phyloP scores from a whole-genome alignment of 2,797 vertebrate species.

The Heliangelus exortis region DNA sequence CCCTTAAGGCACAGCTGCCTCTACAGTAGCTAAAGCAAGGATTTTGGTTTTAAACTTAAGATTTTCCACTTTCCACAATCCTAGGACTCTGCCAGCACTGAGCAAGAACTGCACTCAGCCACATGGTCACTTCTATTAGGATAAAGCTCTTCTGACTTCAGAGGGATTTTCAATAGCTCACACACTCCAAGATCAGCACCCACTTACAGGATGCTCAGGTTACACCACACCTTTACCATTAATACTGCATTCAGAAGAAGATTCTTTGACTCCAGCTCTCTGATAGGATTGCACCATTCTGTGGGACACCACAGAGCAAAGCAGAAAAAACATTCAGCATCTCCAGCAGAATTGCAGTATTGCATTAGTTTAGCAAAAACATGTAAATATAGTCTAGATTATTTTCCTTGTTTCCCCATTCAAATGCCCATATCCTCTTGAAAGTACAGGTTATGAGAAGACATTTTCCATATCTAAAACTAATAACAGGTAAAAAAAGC shows the following conservation, averaged over 20 bases:
- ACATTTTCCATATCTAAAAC: not conserved
- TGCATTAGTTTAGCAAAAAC: not conserved
- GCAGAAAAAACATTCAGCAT: not conserved
- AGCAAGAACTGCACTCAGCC: not conserved
- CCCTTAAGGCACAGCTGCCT: not conserved
- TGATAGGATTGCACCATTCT: rapidly evolving
- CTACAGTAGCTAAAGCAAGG: not conserved
- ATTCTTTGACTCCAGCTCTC: not conserved
- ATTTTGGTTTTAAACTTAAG: not conserved
- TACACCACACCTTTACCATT: not conserved
- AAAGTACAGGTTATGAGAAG: not conserved
- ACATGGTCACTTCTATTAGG: not conserved
- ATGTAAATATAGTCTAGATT: not conserved
- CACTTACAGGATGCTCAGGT: not conserved
- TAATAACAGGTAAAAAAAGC: not conserved
- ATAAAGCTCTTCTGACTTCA: not conserved
- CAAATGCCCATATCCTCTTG: not conserved
- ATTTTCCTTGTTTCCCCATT: not conserved
- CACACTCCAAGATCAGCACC: not conserved
- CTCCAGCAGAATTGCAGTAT: not conserved
- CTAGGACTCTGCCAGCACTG: not conserved
- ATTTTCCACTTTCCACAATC: not conserved
- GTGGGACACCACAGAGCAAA: not conserved
- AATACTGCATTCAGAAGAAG: not conserved
- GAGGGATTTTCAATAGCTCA: not conserved